Evolutionary conservation across 2,888 invertebrate genomes (phyloP).

Genomic region (Baccha elongata): DNA sequence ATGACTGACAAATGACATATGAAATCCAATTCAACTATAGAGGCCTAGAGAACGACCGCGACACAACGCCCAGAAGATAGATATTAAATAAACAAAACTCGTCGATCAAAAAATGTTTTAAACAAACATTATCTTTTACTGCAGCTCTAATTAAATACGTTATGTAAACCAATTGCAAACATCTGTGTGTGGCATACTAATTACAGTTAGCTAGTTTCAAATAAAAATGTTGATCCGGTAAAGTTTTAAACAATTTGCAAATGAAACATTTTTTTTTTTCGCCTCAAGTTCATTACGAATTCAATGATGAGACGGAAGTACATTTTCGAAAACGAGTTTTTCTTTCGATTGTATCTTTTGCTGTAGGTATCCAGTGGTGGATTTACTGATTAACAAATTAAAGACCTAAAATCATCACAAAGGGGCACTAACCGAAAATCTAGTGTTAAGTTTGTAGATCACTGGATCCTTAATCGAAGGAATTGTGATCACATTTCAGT

Average conservation of each 20-base stretch:
- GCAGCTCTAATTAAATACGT: conserved; percentile 41
- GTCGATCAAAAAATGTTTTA: conserved; percentile 41
- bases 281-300: conserved; percentile 54
- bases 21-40: conserved; percentile 48
- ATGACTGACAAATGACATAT: conserved; percentile 59
- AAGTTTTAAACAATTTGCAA: conserved; percentile 35
- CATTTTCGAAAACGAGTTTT: conserved; percentile 49
- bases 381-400: no score
- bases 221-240: conserved; percentile 9
- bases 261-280: conserved; percentile 24
- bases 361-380: no score
- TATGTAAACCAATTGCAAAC: conserved; percentile 59
- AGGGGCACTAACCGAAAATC: no score
- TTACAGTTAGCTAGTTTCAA: conserved; percentile 21
- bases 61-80: conserved; percentile 34
- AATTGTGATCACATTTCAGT: no score
- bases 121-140: conserved; percentile 32
- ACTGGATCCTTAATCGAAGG: no score
- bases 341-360: conserved; percentile 12
- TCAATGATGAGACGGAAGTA: conserved; percentile 41
- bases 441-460: no score
- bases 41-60: neutral
- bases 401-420: no score
- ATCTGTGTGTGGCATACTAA: conserved; percentile 60
- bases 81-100: conserved; percentile 30